A percentile compares a stretch with the other conserved stretches of the same genome.
phyloP scores from a whole-genome alignment of 2,888 invertebrate genomes.

The Cephus pulcher region DNA sequence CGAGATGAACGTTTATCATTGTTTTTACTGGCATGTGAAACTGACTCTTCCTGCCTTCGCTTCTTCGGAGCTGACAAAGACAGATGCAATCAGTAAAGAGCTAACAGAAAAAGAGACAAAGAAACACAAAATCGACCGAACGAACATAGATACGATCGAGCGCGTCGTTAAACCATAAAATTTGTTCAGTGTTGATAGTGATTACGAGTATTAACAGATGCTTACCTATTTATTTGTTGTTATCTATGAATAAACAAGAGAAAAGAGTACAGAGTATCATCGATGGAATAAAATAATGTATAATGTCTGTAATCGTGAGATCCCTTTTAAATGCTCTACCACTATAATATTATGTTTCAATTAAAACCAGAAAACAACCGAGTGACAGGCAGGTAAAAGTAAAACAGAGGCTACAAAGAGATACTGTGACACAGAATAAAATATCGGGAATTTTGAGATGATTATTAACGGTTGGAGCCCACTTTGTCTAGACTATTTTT shows the following conservation, averaged over 20 bases:
- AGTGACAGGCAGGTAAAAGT: conserved; percentile 6
- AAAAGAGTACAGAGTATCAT: conserved; percentile 37
- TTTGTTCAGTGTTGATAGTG: conserved; percentile 61
- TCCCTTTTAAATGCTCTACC: conserved; percentile 55
- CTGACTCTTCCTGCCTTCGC: too few relatives aligned
- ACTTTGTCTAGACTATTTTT: too few relatives aligned
- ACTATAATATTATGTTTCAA: conserved; percentile 58
- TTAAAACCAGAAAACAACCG: conserved; percentile 18
- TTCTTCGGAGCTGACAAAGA: not conserved
- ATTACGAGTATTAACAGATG: conserved; percentile 60
- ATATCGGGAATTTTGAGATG: too few relatives aligned
- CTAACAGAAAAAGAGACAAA: conserved; percentile 12
- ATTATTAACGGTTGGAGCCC: too few relatives aligned
- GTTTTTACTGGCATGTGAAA: too few relatives aligned
- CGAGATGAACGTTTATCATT: too few relatives aligned
- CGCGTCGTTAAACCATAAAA: conserved; percentile 28
- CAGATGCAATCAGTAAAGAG: not conserved
- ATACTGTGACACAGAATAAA: too few relatives aligned
- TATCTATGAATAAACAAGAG: conserved; percentile 56
- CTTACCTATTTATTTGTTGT: conserved; percentile 65
- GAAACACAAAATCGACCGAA: conserved; percentile 18
- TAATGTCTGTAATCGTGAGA: conserved; percentile 58
- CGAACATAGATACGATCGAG: conserved; percentile 22
- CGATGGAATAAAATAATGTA: conserved; percentile 56
- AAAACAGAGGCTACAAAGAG: too few relatives aligned